Conservation (phyloP, 2,888 invertebrate genomes). For the Nomada flava region DNA sequence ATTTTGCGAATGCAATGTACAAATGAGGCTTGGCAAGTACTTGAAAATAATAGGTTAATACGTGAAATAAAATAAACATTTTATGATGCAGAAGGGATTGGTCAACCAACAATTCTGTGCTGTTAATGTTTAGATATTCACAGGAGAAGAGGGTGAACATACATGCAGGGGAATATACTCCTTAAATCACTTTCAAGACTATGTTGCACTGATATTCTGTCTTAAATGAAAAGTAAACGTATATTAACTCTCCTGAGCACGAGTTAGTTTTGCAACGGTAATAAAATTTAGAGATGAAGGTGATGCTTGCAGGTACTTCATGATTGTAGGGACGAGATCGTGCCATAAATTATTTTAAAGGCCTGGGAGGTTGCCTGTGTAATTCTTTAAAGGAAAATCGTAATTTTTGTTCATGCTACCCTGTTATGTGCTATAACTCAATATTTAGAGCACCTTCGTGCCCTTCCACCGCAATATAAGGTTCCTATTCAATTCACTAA, state of each 20-base stretch:
- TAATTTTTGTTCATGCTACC: slow-evolving; percentile 33
- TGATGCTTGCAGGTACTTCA: slow-evolving; percentile 45
- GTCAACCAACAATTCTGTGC: neutral
- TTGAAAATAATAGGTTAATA: neutral
- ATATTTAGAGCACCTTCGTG: neutral
- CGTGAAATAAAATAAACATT: neutral
- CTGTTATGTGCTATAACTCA: slow-evolving; percentile 1
- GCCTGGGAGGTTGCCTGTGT: slow-evolving; percentile 26
- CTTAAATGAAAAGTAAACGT: slow-evolving; percentile 41
- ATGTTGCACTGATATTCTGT: slow-evolving; percentile 38
- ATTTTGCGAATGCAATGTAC: too few species aligned
- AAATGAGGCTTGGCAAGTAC: neutral
- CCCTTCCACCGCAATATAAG: too few species aligned
- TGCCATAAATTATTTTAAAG: slow-evolving; percentile 58
- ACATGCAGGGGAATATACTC: neutral
- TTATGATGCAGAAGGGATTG: slow-evolving; percentile 10
- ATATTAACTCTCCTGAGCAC: slow-evolving; percentile 30
- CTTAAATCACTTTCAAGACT: slow-evolving; percentile 42
- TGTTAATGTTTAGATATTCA: neutral
- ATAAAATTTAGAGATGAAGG: slow-evolving; percentile 51
- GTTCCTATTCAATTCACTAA: too few species aligned
- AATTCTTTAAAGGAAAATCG: slow-evolving; percentile 32
- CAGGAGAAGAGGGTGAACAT: neutral
- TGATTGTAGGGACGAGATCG: slow-evolving; percentile 51
- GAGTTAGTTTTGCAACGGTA: slow-evolving; percentile 50